Base-by-base conservation (phyloP, 1,140 invertebrate species). In the Stegodyphus mimosarum region DNA sequence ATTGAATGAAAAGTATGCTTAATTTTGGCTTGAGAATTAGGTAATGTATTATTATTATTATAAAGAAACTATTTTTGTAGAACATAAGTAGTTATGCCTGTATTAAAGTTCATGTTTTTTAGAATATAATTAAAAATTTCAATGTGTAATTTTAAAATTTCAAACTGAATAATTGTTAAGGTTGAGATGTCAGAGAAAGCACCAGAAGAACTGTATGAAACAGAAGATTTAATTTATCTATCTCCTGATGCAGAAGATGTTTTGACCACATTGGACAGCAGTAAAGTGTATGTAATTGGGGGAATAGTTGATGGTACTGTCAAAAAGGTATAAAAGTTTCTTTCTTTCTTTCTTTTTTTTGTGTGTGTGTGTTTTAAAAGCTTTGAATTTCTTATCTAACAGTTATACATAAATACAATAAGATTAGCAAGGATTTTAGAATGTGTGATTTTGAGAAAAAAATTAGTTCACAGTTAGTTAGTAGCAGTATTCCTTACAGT, bases 271-370 rank as follows among this genome's bases (percentile, higher is more conserved):
- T 76, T 91, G 18, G 88, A 89, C 71, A 72, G 55, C 7, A 73
- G 87, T n/a, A 90, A 90, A 87, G 88, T 91, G 6, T 91, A 91
- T 88, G 88, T 91, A 6, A 90, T 91, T 76, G 90, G 90, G 18
- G 90, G 90, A 48, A 86, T 91, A 55, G 90, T 91, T 5, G 90
- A 91, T 87, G 90, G 90, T 83, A 90, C 89, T 55, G 88, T 90
- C 15, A 88, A 88, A 63, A 90, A 90, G 88, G 88, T 89, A 87
- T 33, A 33, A 33, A 33, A 33, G 33, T 33, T 33, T 33, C 33
- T 33, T 33, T 33, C 3, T 33, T 33, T 33, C 3, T 33, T 33
- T n/a, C n/a, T n/a, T n/a, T n/a, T n/a, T n/a, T n/a, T n/a, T n/a
- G n/a, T n/a, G n/a, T n/a, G n/a, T n/a, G n/a, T n/a, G n/a, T n/a